These are phyloP conservation scores for Zaprionus africanus DNA, from an alignment of 1,140 invertebrate species.

Conservation along the genomic window DNA sequence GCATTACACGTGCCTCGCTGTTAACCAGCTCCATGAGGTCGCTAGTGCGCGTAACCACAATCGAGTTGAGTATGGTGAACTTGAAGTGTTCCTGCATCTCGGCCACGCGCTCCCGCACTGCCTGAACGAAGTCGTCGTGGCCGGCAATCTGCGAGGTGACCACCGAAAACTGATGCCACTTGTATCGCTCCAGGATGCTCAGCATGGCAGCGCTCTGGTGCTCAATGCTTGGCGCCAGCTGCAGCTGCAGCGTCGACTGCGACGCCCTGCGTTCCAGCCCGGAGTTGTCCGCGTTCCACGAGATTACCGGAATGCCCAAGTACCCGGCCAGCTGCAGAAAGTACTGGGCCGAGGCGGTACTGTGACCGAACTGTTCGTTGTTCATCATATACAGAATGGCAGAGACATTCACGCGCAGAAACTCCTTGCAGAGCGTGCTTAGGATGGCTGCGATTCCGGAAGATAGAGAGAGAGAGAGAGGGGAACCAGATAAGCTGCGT, in stretches of 20 bases:
- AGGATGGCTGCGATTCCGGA: conserved; percentile 88
- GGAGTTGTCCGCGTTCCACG: conserved; percentile 97
- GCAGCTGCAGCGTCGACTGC: conserved; percentile 93
- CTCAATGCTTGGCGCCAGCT: conserved; percentile 96
- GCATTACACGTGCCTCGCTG: conserved; percentile 96
- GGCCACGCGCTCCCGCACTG: conserved; percentile 93
- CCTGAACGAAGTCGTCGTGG: conserved; percentile 97
- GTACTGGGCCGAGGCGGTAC: conserved; percentile 96
- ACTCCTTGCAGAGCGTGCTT: conserved; percentile 94
- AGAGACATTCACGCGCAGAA: conserved; percentile 94
- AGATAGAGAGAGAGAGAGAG: too few relatives aligned
- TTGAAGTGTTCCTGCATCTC: conserved; percentile 94
- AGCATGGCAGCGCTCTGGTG: conserved; percentile 97
- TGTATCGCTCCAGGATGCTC: conserved; percentile 96
- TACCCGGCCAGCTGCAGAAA: conserved; percentile 96
- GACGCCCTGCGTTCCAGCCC: conserved; percentile 92
- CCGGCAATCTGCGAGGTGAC: conserved; percentile 97
- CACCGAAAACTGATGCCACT: conserved; percentile 98
- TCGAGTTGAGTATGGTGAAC: conserved; percentile 93
- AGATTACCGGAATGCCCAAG: conserved; percentile 93
- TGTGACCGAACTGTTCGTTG: conserved; percentile 93
- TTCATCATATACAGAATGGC: conserved; percentile 97
- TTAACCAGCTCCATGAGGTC: conserved; percentile 91
- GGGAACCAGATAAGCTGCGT: not conserved
- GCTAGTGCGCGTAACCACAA: conserved; percentile 90